Conservation (phyloP, 1,140 invertebrate genomes). For the Neodiprion pinetum region DNA sequence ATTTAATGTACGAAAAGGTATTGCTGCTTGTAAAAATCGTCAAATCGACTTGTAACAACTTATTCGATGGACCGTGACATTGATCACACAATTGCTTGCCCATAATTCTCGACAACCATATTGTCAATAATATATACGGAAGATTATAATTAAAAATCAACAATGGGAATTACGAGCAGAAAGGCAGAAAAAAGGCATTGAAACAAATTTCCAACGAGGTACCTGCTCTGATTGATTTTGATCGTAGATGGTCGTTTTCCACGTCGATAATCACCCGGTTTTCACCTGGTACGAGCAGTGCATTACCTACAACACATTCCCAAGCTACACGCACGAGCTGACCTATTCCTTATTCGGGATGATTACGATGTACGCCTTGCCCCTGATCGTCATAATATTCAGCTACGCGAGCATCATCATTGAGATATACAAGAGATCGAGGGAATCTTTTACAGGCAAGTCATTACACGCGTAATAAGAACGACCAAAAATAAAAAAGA, state of each 20-base stretch:
- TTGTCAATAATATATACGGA: too few species aligned
- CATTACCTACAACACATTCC: conserved; percentile 77
- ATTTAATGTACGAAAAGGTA: too few species aligned
- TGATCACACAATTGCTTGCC: too few species aligned
- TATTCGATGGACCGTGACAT: too few species aligned
- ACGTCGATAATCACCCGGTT: conserved; percentile 78
- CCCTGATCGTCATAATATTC: conserved; percentile 83
- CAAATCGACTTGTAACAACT: too few species aligned
- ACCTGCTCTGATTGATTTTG: conserved; percentile 1
- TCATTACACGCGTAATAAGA: conserved; percentile 28
- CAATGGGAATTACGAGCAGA: too few species aligned
- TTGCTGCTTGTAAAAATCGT: too few species aligned
- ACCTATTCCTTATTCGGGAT: conserved; percentile 81
- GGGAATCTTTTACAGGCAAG: conserved; percentile 64
- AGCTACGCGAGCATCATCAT: conserved; percentile 85
- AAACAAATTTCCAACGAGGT: too few species aligned
- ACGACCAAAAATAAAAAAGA: conserved; percentile 44
- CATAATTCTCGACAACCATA: too few species aligned
- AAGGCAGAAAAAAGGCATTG: too few species aligned
- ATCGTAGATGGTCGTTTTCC: conserved; percentile 78
- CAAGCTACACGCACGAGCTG: conserved; percentile 71
- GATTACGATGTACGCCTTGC: conserved; percentile 85
- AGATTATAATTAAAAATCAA: too few species aligned
- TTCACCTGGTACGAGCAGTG: conserved; percentile 82
- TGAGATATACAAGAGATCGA: conserved; percentile 75